Conservation (phyloP, 2,113 vertebrate genomes). For the Pseudolaguvia tuberculata region DNA sequence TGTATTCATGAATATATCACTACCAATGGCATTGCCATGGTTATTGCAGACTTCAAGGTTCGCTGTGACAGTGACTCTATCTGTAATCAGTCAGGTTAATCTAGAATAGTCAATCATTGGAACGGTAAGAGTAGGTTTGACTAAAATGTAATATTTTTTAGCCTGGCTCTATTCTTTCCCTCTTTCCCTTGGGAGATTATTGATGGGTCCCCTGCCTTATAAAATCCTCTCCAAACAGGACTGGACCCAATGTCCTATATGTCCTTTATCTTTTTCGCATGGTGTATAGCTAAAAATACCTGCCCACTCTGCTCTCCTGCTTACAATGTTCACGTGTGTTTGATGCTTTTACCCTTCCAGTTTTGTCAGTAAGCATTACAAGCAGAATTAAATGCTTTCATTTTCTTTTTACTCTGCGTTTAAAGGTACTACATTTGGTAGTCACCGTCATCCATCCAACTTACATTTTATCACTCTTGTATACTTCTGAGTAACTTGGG, state of each 20-base stretch:
- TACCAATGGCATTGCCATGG: background rate
- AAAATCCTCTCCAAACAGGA: constrained; percentile 31
- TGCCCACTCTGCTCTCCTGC: constrained; percentile 16
- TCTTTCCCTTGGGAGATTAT: background rate
- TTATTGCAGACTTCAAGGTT: background rate
- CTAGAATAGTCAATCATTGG: background rate
- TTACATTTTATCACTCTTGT: too few relatives aligned
- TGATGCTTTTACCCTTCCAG: constrained; percentile 13
- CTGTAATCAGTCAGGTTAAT: background rate
- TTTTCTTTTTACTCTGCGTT: too few relatives aligned
- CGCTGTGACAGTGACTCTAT: background rate
- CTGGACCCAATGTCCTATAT: constrained; percentile 22
- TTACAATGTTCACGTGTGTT: constrained; percentile 16
- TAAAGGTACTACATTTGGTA: too few relatives aligned
- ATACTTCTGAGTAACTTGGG: too few relatives aligned
- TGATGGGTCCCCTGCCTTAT: constrained; percentile 3
- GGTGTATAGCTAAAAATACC: constrained; percentile 36
- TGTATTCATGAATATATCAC: background rate
- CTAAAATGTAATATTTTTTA: too few relatives aligned
- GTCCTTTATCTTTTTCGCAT: constrained; percentile 27
- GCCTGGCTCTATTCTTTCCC: background rate
- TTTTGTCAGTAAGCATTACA: constrained; percentile 9
- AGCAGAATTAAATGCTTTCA: constrained; percentile 15
- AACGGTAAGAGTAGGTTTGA: background rate
- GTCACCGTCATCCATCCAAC: too few relatives aligned